phyloP scores from a whole-genome alignment of 2,888 invertebrate genomes.

The Hydrotaea diabolus region DNA sequence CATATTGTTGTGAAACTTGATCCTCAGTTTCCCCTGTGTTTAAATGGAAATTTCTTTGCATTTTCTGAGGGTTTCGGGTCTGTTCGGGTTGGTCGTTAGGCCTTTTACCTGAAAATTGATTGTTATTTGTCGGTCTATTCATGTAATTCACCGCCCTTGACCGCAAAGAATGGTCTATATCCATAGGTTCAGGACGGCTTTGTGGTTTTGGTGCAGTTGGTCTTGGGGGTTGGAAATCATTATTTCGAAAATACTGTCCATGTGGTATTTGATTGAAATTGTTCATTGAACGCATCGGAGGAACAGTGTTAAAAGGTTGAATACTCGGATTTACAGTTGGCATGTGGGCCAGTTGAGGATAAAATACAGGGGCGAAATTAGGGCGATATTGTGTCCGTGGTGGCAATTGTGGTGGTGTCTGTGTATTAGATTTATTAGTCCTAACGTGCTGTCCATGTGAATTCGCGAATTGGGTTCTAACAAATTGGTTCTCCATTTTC shows the following conservation, averaged over 20 bases:
- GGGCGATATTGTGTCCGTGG: not conserved
- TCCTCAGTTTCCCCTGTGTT: not conserved
- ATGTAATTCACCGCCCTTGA: constrained; percentile 6
- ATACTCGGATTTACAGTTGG: not conserved
- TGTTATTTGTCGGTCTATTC: constrained; percentile 7
- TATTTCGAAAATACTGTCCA: not conserved
- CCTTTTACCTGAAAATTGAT: not conserved
- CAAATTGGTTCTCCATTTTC: constrained; percentile 21
- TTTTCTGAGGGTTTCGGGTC: constrained; percentile 8
- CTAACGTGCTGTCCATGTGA: not conserved
- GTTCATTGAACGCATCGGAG: constrained; percentile 1
- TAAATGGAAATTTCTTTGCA: constrained; percentile 18
- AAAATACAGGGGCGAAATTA: not conserved
- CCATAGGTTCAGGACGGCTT: constrained; percentile 20
- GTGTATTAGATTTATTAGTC: not conserved
- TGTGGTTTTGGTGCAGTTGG: constrained; percentile 16
- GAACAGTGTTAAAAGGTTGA: not conserved
- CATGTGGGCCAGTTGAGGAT: constrained; percentile 4
- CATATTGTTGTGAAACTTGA: constrained; percentile 1
- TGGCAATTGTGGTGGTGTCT: not conserved
- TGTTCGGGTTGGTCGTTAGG: not conserved
- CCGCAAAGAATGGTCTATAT: constrained; percentile 18
- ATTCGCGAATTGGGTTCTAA: constrained; percentile 3
- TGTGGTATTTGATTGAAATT: constrained; percentile 18
- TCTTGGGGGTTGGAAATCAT: constrained; percentile 3